Evolutionary conservation across 2,113 vertebrate genomes (phyloP).

Genomic region (Pontoporia blainvillei): DNA sequence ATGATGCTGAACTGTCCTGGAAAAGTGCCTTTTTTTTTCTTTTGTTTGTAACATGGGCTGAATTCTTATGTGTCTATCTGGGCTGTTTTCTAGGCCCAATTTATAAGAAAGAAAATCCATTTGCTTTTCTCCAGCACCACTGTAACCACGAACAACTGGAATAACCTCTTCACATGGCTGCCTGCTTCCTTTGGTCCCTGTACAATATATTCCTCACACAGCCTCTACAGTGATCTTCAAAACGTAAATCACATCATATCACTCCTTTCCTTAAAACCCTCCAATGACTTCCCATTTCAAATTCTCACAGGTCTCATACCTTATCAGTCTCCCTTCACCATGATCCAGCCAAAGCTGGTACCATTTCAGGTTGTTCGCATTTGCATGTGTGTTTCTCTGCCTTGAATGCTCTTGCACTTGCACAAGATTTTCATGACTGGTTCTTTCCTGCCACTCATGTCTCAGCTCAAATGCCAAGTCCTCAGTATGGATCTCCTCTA

Average conservation of each 20-base stretch:
- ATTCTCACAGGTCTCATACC: not conserved
- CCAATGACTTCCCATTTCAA: not conserved
- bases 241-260: not conserved
- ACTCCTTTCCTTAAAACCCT: not conserved
- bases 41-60: conserved; percentile 10
- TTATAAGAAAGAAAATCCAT: not conserved
- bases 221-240: not conserved
- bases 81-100: not conserved
- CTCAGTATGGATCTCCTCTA: not conserved
- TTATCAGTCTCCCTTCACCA: not conserved
- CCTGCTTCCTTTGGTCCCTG: not conserved
- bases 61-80: not conserved
- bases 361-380: not conserved
- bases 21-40: not conserved
- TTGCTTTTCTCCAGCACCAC: not conserved
- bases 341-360: not conserved
- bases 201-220: not conserved
- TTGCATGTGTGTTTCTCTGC: not conserved
- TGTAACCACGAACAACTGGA: not conserved
- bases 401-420: conserved; percentile 3
- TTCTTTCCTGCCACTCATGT: not conserved
- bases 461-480: not conserved
- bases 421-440: not conserved
- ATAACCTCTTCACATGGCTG: not conserved
- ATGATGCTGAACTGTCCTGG: too few species aligned